Percentiles rank a stretch among this genome's conserved stretches.
Conservation (phyloP, 2,113 vertebrate genomes). For the Megalops atlanticus region DNA sequence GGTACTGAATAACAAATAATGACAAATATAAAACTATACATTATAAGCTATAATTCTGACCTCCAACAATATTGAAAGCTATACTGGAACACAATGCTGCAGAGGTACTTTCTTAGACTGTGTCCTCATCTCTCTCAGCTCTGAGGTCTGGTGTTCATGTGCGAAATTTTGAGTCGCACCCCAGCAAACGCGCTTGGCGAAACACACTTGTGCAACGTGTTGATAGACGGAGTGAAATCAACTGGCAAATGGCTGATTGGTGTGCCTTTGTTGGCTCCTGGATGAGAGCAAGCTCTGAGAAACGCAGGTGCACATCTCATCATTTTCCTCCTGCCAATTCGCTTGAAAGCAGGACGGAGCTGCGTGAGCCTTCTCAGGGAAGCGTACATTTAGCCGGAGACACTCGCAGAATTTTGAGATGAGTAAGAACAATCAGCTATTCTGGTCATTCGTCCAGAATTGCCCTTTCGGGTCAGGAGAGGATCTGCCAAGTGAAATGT, state of each 20-base stretch:
- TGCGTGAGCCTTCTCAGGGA: slow-evolving; percentile 49
- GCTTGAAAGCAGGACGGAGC: slow-evolving; percentile 41
- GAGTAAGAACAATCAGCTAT: slow-evolving; percentile 65
- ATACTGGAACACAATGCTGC: too few relatives aligned
- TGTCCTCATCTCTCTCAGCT: too few relatives aligned
- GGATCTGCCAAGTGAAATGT: slow-evolving; percentile 67
- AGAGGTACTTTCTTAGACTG: too few relatives aligned
- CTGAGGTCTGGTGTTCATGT: too few relatives aligned
- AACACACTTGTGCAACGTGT: too few relatives aligned
- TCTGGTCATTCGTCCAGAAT: slow-evolving; percentile 55
- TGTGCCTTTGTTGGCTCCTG: slow-evolving; percentile 49
- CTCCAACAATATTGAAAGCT: too few relatives aligned
- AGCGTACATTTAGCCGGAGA: slow-evolving; percentile 64
- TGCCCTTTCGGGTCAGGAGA: slow-evolving; percentile 55
- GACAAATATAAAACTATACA: too few relatives aligned
- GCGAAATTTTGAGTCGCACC: too few relatives aligned
- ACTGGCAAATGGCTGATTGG: slow-evolving; percentile 59
- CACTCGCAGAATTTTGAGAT: slow-evolving; percentile 67
- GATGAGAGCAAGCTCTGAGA: slow-evolving; percentile 49
- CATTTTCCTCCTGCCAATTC: slow-evolving; percentile 60
- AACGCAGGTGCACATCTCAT: slow-evolving; percentile 68
- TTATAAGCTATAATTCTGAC: too few relatives aligned
- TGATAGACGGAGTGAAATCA: not conserved
- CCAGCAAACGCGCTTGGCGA: too few relatives aligned
- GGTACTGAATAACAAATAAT: too few relatives aligned